These are phyloP conservation scores for Siniperca chuatsi DNA, from an alignment of 2,113 vertebrate species.

Conservation along the genomic window DNA sequence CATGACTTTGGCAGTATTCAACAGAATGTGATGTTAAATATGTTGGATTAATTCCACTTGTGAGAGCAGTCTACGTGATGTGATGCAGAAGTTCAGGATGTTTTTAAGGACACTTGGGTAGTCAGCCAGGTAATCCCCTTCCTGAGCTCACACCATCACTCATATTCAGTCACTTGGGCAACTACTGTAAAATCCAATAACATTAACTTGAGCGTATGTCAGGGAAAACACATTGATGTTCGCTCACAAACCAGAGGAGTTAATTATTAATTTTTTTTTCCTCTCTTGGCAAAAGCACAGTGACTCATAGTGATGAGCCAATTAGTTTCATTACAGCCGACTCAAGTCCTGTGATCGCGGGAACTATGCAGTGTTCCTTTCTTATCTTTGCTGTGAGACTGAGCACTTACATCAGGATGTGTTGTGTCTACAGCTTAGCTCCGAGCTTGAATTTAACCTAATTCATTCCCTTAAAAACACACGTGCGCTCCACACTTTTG, in stretches of 20 bases:
- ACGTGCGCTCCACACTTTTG: constrained; percentile 4
- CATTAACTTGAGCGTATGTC: not conserved
- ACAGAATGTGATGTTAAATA: not conserved
- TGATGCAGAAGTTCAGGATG: not conserved
- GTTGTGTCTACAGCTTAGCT: not conserved
- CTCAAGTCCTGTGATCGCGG: constrained; percentile 46
- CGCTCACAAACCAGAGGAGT: not conserved
- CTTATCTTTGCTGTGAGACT: constrained; percentile 27
- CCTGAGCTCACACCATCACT: not conserved
- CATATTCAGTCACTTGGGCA: not conserved
- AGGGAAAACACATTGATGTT: not conserved
- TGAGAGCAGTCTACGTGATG: not conserved
- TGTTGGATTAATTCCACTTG: not conserved
- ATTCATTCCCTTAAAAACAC: not conserved
- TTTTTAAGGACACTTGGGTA: not conserved
- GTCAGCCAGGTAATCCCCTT: not conserved
- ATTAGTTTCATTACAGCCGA: constrained; percentile 55
- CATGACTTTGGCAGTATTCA: not conserved
- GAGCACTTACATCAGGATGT: constrained; percentile 7
- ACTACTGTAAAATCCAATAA: constrained; percentile 16
- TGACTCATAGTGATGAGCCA: constrained; percentile 44
- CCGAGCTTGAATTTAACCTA: not conserved
- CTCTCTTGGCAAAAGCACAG: constrained; percentile 30
- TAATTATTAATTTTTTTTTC: constrained; percentile 24
- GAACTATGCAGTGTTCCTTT: constrained; percentile 60